phyloP scores from a whole-genome alignment of 2,797 vertebrate genomes.

The Peromyscus attwateri region DNA sequence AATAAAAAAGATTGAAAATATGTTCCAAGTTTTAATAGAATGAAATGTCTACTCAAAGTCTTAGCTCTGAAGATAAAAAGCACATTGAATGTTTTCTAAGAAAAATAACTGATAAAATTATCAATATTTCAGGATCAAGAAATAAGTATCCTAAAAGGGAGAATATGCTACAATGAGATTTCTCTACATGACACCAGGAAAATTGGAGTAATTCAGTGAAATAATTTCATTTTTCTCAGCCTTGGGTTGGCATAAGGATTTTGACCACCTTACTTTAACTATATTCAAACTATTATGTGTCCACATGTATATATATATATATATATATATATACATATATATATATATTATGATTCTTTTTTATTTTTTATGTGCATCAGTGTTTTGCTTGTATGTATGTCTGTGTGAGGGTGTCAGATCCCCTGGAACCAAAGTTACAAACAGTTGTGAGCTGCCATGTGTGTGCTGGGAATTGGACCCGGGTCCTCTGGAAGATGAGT shows the following conservation, averaged over 20 bases:
- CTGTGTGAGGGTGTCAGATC: too few species aligned
- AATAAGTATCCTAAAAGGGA: neutral
- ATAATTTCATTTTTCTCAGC: constrained; percentile 56
- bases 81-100: neutral
- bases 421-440: too few species aligned
- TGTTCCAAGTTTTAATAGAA: constrained; percentile 36
- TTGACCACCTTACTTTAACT: constrained; percentile 15
- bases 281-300: constrained; percentile 42
- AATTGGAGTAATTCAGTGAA: constrained; percentile 61
- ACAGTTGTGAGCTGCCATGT: too few species aligned
- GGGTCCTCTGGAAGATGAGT: neutral
- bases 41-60: constrained; percentile 23
- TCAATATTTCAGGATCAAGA: constrained; percentile 60
- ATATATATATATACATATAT: neutral
- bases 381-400: too few species aligned
- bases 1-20: neutral
- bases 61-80: constrained; percentile 57
- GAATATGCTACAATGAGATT: constrained; percentile 37
- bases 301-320: neutral
- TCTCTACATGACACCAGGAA: constrained; percentile 42
- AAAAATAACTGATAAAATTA: constrained; percentile 62
- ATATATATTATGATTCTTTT: neutral
- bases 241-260: constrained; percentile 2
- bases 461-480: neutral
- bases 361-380: too few species aligned